These are phyloP conservation scores for Lipophrys pholis DNA, from an alignment of 2,113 vertebrate genomes.

Conservation along the genomic window DNA sequence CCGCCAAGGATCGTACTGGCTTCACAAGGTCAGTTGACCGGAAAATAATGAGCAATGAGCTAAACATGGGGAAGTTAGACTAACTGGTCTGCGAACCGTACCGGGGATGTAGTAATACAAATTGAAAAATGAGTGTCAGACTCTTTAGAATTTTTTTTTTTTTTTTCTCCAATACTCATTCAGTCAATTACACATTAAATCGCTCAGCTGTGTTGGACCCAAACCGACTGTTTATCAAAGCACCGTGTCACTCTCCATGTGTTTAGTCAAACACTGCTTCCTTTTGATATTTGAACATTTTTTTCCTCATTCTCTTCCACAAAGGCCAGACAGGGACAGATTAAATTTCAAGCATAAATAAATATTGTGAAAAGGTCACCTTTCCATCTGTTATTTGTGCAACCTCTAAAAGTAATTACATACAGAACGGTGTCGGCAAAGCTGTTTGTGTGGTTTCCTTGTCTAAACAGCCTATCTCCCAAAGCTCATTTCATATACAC, in stretches of 20 bases:
- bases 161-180: neutral
- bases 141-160: neutral
- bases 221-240: neutral
- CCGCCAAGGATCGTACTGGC: conserved; percentile 15
- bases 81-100: neutral
- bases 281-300: conserved; percentile 66
- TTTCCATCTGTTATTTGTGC: conserved; percentile 83
- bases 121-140: conserved; percentile 6
- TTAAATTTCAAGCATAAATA: conserved; percentile 82
- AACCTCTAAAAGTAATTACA: conserved; percentile 83
- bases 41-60: conserved; percentile 52
- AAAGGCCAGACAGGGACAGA: conserved; percentile 75
- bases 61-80: conserved; percentile 15
- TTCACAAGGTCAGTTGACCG: conserved; percentile 50
- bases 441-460: conserved; percentile 73
- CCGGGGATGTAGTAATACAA: conserved; percentile 1
- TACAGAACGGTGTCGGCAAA: conserved; percentile 72
- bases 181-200: conserved; percentile 1
- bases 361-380: conserved; percentile 83
- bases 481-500: conserved; percentile 70
- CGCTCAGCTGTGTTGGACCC: conserved; percentile 7
- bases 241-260: neutral
- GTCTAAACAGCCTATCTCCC: conserved; percentile 75
- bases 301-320: conserved; percentile 60
- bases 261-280: conserved; percentile 47